Base-by-base conservation (phyloP, 2,113 vertebrate genomes). In the Oryzias celebensis region DNA sequence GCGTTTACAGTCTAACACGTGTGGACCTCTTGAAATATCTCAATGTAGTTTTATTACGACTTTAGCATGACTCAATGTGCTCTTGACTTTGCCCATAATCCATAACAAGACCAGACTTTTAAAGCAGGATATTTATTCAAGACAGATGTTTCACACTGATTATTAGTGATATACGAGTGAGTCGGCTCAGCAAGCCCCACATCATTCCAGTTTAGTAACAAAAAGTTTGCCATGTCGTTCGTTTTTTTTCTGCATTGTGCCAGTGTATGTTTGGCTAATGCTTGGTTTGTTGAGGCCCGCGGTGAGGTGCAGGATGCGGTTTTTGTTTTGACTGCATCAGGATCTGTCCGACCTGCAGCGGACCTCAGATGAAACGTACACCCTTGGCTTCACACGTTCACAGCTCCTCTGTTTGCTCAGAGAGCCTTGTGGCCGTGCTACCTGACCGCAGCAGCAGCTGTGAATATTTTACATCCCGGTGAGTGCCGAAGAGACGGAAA, bases 361-460 rank as follows among this genome's bases (percentile, higher is more conserved):
- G 82, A 86, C 85, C 88, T 88, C 82, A 87, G 84, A 87, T 90
- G 86, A 91, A 91, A 90, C 80, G 83, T 87, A 89, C 86, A 89
- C 89, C 85, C 69, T 78, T 54, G 82, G 88, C 90, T 90, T 90
- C 84, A 83, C 90, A 87, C 87, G 81, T 91, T 90, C 87, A 87
- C 89, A 87, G 87, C 86, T 87, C 73, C 77, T 85, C 86, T 90
- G 86, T 88, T 88, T 91, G 89, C 87, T 83, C 85, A 80, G 71
- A 85, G 82, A 85, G 87, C 83, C 86, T 80, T 91, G 91, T 77
- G 90, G 91, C 87, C 59, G 78, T 73, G 81, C 85, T 85, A 88
- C 84, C 84, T 72, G 87, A 91, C 91, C 90, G 77, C 91, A 91
- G 89, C 75, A 85, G 89, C 91, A 92, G 91, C 91, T 91, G 91